These are phyloP conservation scores for Drosophila subquinaria DNA, from an alignment of 2,888 invertebrate genomes.

Conservation along the genomic window DNA sequence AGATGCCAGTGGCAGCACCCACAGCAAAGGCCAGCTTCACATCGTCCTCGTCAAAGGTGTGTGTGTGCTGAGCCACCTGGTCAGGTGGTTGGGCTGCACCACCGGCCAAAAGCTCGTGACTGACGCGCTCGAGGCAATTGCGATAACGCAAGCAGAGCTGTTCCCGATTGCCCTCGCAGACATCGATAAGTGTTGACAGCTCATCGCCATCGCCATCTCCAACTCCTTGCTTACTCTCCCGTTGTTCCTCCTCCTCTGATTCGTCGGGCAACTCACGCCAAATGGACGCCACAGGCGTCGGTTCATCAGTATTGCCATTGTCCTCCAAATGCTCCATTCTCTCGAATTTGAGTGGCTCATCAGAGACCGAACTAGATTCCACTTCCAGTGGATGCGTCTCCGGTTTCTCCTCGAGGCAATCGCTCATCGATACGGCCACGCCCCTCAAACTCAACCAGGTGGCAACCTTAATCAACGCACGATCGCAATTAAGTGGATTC, in stretches of 20 bases:
- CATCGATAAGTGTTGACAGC: constrained; percentile 57
- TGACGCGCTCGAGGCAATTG: constrained; percentile 74
- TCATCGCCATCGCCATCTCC: constrained; percentile 11
- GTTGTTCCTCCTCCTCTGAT: constrained; percentile 35
- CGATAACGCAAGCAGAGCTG: constrained; percentile 77
- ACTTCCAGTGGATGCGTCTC: constrained; percentile 26
- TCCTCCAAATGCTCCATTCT: constrained; percentile 67
- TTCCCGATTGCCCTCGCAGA: constrained; percentile 64
- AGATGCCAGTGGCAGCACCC: constrained; percentile 78
- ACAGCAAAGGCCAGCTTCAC: constrained; percentile 80
- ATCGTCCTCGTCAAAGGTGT: constrained; percentile 73
- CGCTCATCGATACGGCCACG: constrained; percentile 67
- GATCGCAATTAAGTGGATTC: constrained; percentile 88
- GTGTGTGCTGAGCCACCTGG: constrained; percentile 39
- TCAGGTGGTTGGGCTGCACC: constrained; percentile 33
- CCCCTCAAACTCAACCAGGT: constrained; percentile 67
- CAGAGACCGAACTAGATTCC: neutral
- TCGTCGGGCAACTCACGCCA: constrained; percentile 59
- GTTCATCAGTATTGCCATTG: constrained; percentile 15
- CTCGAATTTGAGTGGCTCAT: constrained; percentile 67
- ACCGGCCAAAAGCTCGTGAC: constrained; percentile 60
- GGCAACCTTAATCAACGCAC: constrained; percentile 77
- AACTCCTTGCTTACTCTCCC: neutral
- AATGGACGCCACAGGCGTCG: constrained; percentile 53
- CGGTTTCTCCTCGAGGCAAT: constrained; percentile 65